A percentile compares a stretch with the other conserved stretches of the same genome.
These are phyloP conservation scores for Esox lucius DNA, from an alignment of 2,797 vertebrate species.

Conservation along the genomic window DNA sequence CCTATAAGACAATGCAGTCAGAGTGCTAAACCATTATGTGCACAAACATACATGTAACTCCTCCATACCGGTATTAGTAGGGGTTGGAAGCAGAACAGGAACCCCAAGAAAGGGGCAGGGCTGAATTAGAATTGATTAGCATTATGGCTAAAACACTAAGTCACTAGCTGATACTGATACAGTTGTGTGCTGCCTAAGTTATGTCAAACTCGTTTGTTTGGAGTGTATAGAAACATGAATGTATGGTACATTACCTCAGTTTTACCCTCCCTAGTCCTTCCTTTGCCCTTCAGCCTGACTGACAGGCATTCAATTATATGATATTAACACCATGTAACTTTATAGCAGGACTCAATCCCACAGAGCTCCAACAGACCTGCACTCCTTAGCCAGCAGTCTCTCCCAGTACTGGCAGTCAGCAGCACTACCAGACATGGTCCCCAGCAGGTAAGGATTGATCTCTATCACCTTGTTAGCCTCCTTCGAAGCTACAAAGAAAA, in stretches of 20 bases:
- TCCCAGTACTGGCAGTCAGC: conserved; percentile 90
- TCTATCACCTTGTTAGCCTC: conserved; percentile 85
- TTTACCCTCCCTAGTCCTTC: no score
- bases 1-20: neutral
- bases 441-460: conserved; percentile 87
- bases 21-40: neutral
- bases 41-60: neutral
- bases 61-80: no score
- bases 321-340: conserved; percentile 22
- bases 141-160: no score
- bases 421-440: conserved; percentile 86
- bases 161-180: no score
- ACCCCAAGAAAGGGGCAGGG: no score
- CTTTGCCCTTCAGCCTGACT: neutral
- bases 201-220: no score
- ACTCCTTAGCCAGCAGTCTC: conserved; percentile 85
- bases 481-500: conserved; percentile 54
- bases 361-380: conserved; percentile 70
- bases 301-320: neutral
- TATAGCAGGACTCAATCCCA: neutral
- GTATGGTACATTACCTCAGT: accelerated
- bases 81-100: no score
- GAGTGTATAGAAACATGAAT: neutral
- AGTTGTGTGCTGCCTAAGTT: no score
- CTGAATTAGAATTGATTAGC: no score